These are phyloP conservation scores for Sepiola atlantica DNA, from an alignment of 2,888 invertebrate species.

Conservation along the genomic window DNA sequence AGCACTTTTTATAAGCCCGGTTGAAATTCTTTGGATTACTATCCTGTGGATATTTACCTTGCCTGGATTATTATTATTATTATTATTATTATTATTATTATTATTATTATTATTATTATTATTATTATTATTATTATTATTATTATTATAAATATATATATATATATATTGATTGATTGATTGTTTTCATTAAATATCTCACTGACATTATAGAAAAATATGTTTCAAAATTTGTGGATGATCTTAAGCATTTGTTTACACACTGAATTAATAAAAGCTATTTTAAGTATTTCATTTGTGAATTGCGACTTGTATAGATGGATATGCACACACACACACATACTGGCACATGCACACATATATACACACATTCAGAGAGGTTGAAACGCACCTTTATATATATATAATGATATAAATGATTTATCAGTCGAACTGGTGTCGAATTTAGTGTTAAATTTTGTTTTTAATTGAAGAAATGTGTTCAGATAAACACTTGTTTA, in stretches of 20 bases:
- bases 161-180: background rate
- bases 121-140: no score
- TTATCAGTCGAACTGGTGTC: background rate
- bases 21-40: no score
- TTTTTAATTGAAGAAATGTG: background rate
- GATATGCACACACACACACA: background rate
- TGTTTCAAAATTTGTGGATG: background rate
- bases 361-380: background rate
- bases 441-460: background rate
- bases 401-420: slow-evolving; percentile 9
- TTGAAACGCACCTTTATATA: background rate
- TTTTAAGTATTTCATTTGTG: background rate
- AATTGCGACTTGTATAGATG: background rate
- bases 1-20: no score
- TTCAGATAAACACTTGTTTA: no score
- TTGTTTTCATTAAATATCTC: background rate
- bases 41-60: no score
- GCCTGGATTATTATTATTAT: no score
- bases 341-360: background rate
- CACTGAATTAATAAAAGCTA: background rate
- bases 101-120: no score
- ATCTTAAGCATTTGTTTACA: background rate
- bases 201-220: background rate
- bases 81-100: no score
- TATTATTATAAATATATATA: no score